Evolutionary conservation across 2,888 invertebrate species (phyloP), one percentile per base, ranked within the genome.

Genomic region (Pristionchus entomophagus): DNA sequence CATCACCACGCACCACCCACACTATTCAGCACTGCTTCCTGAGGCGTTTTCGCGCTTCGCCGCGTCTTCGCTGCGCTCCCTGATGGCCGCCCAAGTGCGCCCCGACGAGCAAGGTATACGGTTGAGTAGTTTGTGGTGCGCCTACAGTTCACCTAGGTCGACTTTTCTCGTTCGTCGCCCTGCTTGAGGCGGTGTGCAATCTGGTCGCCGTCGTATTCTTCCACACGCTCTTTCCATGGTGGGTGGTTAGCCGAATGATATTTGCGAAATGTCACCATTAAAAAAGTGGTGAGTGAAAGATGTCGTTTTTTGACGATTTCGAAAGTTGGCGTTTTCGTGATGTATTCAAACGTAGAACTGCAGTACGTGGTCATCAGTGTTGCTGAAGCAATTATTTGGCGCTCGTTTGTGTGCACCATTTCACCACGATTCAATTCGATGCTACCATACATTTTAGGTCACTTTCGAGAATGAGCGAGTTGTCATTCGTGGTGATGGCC

Each of bases 1-100:
- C n/a, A n/a, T n/a, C n/a, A n/a, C 22, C n/a, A 29, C 65, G n/a
- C n/a, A n/a, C n/a, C n/a, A n/a, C n/a, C n/a, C n/a, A 81, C 10
- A n/a, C n/a, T n/a, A 5, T 62, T 6, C 65, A 84, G 84, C 32
- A 17, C 51, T 84, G 1, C 17, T 84, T 8, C 73, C 87, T 32
- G 87, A 87, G 81, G 83, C 81, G 41, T 84, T 88, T 81, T 86
- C 87, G 4, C 85, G 87, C 17, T 88, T 88, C 65, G 82, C 87
- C 1, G 81, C 88, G 22, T 62, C 88, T 2, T 87, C 86, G 10
- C 82, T 88, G 29, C 86, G 88, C n/a, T 83, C 88, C 10, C 77
- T 88, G 56, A 78, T 88, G 32, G 82, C 88, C 0, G 56, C 85
- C 38, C 82, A 59, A 19, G 88, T 86, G 19, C 59, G 65, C 1